phyloP scores from a whole-genome alignment of 1,140 invertebrate genomes.

The Parapsyche elsis region DNA sequence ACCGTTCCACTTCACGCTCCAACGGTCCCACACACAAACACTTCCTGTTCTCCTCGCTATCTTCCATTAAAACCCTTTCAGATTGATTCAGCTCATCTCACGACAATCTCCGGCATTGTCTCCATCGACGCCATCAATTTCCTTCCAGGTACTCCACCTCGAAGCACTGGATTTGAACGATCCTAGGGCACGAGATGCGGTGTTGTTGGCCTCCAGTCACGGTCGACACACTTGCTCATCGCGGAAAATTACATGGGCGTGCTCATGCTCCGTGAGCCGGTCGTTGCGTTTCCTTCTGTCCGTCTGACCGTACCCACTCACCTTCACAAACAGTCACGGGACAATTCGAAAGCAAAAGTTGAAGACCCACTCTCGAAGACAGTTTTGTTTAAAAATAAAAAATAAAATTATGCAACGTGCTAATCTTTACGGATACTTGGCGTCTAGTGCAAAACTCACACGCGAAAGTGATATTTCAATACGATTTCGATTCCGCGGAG shows the following conservation, averaged over 20 bases:
- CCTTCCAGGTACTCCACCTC: no score
- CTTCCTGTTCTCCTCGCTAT: neutral
- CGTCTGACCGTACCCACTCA: slow-evolving; percentile 10
- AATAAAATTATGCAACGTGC: slow-evolving; percentile 16
- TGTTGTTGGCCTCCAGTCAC: slow-evolving; percentile 24
- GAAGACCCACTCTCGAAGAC: neutral
- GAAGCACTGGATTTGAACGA: no score
- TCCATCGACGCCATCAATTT: no score
- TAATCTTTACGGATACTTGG: neutral
- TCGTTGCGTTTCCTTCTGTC: slow-evolving; percentile 30
- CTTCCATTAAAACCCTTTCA: no score
- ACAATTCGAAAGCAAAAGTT: slow-evolving; percentile 40
- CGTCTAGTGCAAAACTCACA: no score
- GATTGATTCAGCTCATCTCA: no score
- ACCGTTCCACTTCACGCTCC: slow-evolving; percentile 23
- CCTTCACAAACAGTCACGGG: slow-evolving; percentile 11
- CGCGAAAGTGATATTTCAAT: neutral
- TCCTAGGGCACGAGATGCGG: neutral
- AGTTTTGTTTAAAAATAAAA: no score
- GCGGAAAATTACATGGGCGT: slow-evolving; percentile 42
- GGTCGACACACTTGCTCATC: slow-evolving; percentile 44
- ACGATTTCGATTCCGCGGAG: neutral
- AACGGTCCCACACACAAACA: neutral
- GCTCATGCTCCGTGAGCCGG: neutral
- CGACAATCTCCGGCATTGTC: no score